These are phyloP conservation scores for Dromius quadrimaculatus DNA, from an alignment of 2,888 invertebrate species.

Conservation along the genomic window DNA sequence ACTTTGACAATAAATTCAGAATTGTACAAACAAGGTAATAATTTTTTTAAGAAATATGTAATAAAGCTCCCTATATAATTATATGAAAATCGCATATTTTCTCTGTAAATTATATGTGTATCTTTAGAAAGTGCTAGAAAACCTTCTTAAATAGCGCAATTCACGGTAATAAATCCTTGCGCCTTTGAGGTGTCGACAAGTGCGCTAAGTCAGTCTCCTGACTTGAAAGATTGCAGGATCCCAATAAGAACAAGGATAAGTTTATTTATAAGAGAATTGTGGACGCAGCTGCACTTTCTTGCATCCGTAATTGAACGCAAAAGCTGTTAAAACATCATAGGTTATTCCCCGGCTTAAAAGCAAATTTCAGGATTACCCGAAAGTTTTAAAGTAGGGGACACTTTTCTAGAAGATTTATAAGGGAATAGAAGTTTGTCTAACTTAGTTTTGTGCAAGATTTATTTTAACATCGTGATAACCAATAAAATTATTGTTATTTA, in stretches of 20 bases:
- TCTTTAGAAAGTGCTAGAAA: constrained; percentile 23
- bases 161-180: constrained; percentile 30
- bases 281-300: constrained; percentile 40
- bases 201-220: constrained; percentile 20
- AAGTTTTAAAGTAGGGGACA: neutral
- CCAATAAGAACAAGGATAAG: constrained; percentile 44
- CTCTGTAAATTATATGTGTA: constrained; percentile 7
- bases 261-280: constrained; percentile 45
- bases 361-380: constrained; percentile 21
- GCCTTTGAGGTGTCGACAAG: constrained; percentile 47
- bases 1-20: too few relatives aligned
- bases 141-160: constrained; percentile 35
- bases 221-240: constrained; percentile 31
- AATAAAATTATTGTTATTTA: neutral
- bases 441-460: neutral
- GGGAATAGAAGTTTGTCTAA: neutral
- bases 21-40: too few relatives aligned
- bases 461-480: neutral
- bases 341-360: constrained; percentile 16
- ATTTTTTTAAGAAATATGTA: too few relatives aligned
- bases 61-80: neutral
- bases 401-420: neutral
- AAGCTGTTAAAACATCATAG: constrained; percentile 41
- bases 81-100: constrained; percentile 16
- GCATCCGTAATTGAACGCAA: constrained; percentile 46